These are phyloP conservation scores for Lepidurus packardi DNA, from an alignment of 1,140 invertebrate species.

Conservation along the genomic window DNA sequence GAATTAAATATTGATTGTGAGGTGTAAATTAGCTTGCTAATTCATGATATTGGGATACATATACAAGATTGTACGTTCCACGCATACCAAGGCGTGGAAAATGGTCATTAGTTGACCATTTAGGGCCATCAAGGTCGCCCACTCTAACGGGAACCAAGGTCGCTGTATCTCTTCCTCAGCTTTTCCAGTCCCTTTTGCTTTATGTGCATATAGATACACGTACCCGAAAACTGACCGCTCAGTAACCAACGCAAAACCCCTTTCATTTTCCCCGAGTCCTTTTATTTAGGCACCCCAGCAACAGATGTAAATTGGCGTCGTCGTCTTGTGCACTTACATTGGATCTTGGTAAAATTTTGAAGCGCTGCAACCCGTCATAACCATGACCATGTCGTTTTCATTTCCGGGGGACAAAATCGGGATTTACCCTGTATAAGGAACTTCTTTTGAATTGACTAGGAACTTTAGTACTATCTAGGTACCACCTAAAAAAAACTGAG, in stretches of 20 bases:
- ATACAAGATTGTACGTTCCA: background rate
- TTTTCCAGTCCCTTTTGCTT: background rate
- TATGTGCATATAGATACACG: background rate
- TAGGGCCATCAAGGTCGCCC: conserved; percentile 12
- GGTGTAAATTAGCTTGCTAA: background rate
- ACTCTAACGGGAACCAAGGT: conserved; percentile 21
- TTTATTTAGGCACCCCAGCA: background rate
- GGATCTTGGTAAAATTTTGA: background rate
- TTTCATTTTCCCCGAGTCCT: background rate
- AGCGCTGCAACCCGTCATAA: conserved; percentile 3
- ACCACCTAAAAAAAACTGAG: background rate
- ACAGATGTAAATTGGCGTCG: background rate
- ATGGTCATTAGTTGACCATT: background rate
- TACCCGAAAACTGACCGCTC: background rate
- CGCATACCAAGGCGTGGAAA: conserved; percentile 3
- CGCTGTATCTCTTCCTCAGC: background rate
- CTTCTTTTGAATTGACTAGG: background rate
- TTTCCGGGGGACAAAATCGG: conserved; percentile 13
- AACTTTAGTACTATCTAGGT: conserved; percentile 2
- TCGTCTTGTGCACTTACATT: background rate
- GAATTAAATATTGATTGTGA: too few relatives aligned
- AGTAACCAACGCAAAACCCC: background rate
- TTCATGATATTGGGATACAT: background rate
- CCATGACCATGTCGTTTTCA: conserved; percentile 1
- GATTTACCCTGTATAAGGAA: conserved; percentile 19